Evolutionary conservation across 1,140 invertebrate genomes (phyloP).

Genomic region (Gerris buenoi): DNA sequence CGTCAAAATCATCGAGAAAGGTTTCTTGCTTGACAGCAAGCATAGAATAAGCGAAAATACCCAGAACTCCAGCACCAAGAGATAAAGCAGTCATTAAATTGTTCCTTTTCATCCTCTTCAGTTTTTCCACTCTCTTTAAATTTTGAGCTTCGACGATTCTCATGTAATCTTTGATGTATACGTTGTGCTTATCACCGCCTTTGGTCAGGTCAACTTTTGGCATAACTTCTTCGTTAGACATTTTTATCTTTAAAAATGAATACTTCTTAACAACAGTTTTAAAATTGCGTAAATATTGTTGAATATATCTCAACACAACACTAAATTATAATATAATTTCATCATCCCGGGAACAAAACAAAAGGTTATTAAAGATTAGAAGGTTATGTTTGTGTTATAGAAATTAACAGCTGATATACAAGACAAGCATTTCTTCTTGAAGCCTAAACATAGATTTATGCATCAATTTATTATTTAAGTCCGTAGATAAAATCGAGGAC

Average conservation of each 20-base stretch:
- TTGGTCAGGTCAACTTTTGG: slow-evolving; percentile 36
- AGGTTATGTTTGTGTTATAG: too few species aligned
- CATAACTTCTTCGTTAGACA: slow-evolving; percentile 31
- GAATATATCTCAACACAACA: too few species aligned
- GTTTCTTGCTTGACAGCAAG: slow-evolving; percentile 67
- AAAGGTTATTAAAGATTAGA: too few species aligned
- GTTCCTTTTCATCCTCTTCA: slow-evolving; percentile 40
- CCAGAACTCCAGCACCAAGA: slow-evolving; percentile 44
- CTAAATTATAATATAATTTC: too few species aligned
- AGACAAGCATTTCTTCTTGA: too few species aligned
- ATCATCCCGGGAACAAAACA: too few species aligned
- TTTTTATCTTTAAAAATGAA: background rate
- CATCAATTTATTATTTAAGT: too few species aligned
- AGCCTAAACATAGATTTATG: too few species aligned
- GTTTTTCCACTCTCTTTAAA: slow-evolving; percentile 44
- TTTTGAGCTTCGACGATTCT: slow-evolving; percentile 59
- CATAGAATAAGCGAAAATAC: slow-evolving; percentile 72
- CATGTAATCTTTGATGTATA: slow-evolving; percentile 56
- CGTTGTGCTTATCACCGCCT: slow-evolving; percentile 37
- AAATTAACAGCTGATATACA: too few species aligned
- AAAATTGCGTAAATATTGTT: too few species aligned
- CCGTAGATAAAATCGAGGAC: too few species aligned
- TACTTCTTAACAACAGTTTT: too few species aligned
- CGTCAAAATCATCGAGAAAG: slow-evolving; percentile 73
- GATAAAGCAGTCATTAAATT: slow-evolving; percentile 45